A percentile compares a stretch with the other conserved stretches of the same genome.
phyloP scores from a whole-genome alignment of 2,797 vertebrate species.

The Anas bernieri region DNA sequence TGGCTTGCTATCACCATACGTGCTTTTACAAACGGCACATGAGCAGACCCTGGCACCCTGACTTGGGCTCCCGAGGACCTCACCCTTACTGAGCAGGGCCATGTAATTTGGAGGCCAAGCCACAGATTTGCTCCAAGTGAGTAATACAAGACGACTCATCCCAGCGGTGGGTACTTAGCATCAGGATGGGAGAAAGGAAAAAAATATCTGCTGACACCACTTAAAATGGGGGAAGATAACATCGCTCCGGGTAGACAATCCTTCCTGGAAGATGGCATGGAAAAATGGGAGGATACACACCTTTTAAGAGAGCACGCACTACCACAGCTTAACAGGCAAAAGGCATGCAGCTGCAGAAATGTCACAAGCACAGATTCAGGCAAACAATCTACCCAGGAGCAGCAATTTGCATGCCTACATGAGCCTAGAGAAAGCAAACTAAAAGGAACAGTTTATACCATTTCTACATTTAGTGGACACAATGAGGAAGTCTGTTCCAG shows the following conservation, averaged over 20 bases:
- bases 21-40: background rate
- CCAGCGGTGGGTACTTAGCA: background rate
- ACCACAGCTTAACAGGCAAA: background rate
- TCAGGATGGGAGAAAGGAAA: background rate
- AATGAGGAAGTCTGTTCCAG: background rate
- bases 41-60: background rate
- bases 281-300: slow-evolving; percentile 21
- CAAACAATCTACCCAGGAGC: background rate
- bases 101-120: slow-evolving; percentile 1
- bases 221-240: slow-evolving; percentile 28
- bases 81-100: background rate
- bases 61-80: background rate
- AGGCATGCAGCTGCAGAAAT: background rate
- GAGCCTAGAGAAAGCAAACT: background rate
- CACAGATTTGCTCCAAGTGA: slow-evolving; percentile 29
- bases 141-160: background rate
- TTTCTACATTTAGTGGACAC: background rate
- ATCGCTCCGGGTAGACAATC: background rate
- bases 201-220: slow-evolving; percentile 43
- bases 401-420: background rate
- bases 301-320: background rate
- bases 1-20: background rate
- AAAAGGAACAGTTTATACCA: background rate
- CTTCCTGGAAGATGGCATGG: slow-evolving; percentile 22
- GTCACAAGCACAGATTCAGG: background rate